A percentile compares a stretch with the other conserved stretches of the same genome.
Evolutionary conservation across 2,113 vertebrate species (phyloP).

Genomic region (Oophaga pumilio): DNA sequence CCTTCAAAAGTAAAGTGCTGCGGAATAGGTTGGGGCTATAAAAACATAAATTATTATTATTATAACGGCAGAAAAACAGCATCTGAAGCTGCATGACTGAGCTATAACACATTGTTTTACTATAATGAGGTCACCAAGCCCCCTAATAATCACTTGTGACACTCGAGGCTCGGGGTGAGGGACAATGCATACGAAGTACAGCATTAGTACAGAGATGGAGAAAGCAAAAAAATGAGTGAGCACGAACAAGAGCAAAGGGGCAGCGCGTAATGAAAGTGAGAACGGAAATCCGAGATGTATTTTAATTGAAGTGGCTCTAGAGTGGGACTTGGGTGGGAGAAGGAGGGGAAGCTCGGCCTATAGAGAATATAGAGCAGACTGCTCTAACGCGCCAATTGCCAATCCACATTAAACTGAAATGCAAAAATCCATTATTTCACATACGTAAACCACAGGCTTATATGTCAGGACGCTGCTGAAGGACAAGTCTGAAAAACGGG

Average conservation of each 20-base stretch:
- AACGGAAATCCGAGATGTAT: not conserved
- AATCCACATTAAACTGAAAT: not conserved
- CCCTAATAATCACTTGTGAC: conserved; percentile 36
- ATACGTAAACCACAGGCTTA: not conserved
- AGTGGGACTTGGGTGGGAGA: not conserved
- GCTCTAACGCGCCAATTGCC: no score
- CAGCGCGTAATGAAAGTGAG: not conserved
- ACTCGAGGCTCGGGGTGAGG: not conserved
- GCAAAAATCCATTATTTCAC: not conserved
- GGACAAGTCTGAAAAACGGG: not conserved
- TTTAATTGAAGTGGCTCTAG: conserved; percentile 39
- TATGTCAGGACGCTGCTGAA: not conserved
- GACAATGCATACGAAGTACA: not conserved
- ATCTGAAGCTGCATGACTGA: not conserved
- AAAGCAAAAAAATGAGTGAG: conserved; percentile 22
- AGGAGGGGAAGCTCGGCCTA: not conserved
- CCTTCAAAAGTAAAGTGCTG: no score
- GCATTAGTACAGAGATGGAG: not conserved
- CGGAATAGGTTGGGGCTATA: no score
- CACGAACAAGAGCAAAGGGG: conserved; percentile 15
- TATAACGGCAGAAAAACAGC: not conserved
- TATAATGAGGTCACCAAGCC: conserved; percentile 15
- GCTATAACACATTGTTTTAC: not conserved
- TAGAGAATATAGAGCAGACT: not conserved
- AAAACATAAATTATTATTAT: no score